Conservation (phyloP, 2,113 vertebrate genomes). For the Tenrec ecaudatus region DNA sequence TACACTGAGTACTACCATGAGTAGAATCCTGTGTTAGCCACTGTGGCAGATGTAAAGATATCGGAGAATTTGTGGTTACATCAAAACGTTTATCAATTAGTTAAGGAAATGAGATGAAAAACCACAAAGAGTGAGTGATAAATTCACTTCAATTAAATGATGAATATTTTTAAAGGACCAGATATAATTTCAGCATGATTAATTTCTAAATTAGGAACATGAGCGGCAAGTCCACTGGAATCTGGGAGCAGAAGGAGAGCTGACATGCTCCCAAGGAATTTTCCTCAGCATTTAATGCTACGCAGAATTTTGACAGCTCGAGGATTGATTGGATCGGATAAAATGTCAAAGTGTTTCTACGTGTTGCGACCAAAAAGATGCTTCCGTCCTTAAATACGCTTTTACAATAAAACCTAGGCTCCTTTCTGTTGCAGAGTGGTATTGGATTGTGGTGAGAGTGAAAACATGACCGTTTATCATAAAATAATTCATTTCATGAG, state of each 20-base stretch:
- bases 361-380: conserved; percentile 59
- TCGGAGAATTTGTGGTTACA: conserved; percentile 38
- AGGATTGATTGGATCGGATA: conserved; percentile 17
- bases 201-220: neutral
- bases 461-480: conserved; percentile 32
- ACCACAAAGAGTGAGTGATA: conserved; percentile 17
- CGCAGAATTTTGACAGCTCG: neutral
- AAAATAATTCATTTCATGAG: conserved; percentile 33
- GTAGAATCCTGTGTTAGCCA: neutral
- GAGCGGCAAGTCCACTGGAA: conserved; percentile 1
- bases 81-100: conserved; percentile 15
- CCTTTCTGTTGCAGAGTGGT: conserved; percentile 8
- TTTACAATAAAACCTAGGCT: conserved; percentile 58
- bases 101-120: conserved; percentile 53
- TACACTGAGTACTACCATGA: neutral
- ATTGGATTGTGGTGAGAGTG: conserved; percentile 25
- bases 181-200: neutral
- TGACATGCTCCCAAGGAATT: neutral
- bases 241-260: neutral
- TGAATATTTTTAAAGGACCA: conserved; percentile 12
- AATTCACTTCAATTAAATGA: conserved; percentile 35
- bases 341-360: conserved; percentile 43
- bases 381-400: conserved; percentile 32
- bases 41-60: neutral
- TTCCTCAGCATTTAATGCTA: neutral